A percentile compares a stretch with the other conserved stretches of the same genome.
Conservation (phyloP, 2,797 vertebrate species). For the Melanotaenia nigrans region DNA sequence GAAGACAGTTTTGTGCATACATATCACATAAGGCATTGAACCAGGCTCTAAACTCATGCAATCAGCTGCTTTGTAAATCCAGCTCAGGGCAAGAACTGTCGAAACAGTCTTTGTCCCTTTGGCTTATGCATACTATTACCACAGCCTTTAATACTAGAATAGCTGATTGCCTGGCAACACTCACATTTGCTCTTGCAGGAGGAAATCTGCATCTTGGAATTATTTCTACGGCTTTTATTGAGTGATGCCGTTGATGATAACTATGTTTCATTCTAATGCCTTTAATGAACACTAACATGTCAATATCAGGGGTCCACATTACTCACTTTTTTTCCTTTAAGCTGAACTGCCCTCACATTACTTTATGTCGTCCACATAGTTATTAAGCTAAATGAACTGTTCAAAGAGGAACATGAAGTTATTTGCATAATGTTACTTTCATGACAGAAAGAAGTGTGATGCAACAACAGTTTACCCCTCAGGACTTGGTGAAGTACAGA, state of each 20-base stretch:
- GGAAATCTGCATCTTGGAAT: constrained; percentile 50
- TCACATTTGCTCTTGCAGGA: constrained; percentile 39
- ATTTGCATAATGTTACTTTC: constrained; percentile 58
- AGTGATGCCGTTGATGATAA: constrained; percentile 60
- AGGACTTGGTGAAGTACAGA: constrained; percentile 36
- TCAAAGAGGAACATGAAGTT: constrained; percentile 47
- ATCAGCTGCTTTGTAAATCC: constrained; percentile 52
- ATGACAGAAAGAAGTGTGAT: constrained; percentile 35
- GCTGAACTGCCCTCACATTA: constrained; percentile 46
- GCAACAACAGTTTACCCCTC: constrained; percentile 46
- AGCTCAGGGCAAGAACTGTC: constrained; percentile 48
- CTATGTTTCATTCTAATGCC: constrained; percentile 41
- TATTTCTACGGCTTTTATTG: constrained; percentile 64
- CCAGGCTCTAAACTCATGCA: constrained; percentile 45
- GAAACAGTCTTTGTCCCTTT: constrained; percentile 57
- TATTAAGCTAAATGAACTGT: constrained; percentile 35
- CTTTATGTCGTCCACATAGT: constrained; percentile 40
- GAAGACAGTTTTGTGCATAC: constrained; percentile 19
- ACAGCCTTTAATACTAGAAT: constrained; percentile 27
- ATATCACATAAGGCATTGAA: constrained; percentile 34
- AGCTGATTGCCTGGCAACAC: constrained; percentile 62
- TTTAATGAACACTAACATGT: constrained; percentile 46
- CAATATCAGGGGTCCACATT: constrained; percentile 36
- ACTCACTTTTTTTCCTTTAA: constrained; percentile 36
- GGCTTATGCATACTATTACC: constrained; percentile 52